Base-by-base conservation (phyloP, 2,888 invertebrate genomes). In the Ceratothoa steindachneri region DNA sequence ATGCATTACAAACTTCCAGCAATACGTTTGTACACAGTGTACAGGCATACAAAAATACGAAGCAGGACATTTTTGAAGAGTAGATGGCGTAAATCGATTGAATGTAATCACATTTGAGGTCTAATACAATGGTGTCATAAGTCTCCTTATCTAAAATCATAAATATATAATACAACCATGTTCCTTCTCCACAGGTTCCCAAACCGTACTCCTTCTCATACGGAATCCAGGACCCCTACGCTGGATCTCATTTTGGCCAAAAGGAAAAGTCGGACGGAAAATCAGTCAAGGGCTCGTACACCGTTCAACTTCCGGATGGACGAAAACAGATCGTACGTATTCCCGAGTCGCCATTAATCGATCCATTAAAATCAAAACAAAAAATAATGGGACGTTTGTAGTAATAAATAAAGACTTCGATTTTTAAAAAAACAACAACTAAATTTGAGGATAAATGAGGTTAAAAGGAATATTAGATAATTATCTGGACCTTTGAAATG, bases 231-330 rank as follows among this genome's bases (percentile, higher is more conserved):
- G 72, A 72, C 68, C 41, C 67, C 27, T 72, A 72, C 55, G 31
- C 72, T 1, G 73, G 73, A 28, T 64, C 41, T 19, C 41, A 73
- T 65, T 73, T 69, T 51, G 73, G 73, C 19, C 73, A 73, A 41
- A 69, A 24, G 5, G 72, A 72, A 41, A 15, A 67, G 1, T 72
- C 72, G 22, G 74, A 75, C 51, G 72, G 69, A 12, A 64, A 72
- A 30, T 51, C 51, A 12, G 67, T 66, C 4, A 22, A 65, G 19
- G 75, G 75, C 22, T 75, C 72, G 51, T 75, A 75, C 72, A 41
- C 66, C n/a, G 67, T 72, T 30, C 64, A 72, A 7, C 72, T 75
- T 31, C 75, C 75, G 24, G 75, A 75, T 31, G 75, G 75, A 7
- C 71, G 75, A 27, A 75, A 68, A 7, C 75, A 76, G 64, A 53